These are phyloP conservation scores for Bufotes viridis DNA, from an alignment of 2,797 vertebrate genomes.

Conservation along the genomic window DNA sequence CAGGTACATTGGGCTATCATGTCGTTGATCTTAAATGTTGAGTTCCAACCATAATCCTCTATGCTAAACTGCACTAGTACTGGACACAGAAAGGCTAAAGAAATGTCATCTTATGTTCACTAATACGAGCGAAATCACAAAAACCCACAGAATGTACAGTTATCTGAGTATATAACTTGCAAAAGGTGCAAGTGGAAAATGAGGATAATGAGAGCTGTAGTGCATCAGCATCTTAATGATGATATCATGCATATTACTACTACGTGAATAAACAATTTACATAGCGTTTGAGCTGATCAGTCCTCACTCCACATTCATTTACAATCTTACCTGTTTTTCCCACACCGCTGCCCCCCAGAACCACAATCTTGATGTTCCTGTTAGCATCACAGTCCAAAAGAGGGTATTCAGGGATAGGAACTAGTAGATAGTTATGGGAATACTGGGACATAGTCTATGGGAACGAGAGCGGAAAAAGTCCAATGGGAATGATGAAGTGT, in stretches of 20 bases:
- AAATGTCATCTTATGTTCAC: not conserved
- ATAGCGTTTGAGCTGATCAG: too few species aligned
- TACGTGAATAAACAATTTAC: not conserved
- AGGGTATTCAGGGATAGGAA: constrained; percentile 90
- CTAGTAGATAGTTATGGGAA: constrained; percentile 86
- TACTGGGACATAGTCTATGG: constrained; percentile 82
- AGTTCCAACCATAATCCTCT: too few species aligned
- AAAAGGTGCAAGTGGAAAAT: not conserved
- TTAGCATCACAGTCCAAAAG: constrained; percentile 83
- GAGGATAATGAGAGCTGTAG: not conserved
- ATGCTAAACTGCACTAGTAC: not conserved
- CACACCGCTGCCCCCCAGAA: constrained; percentile 87
- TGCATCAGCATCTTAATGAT: not conserved
- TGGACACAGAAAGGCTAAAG: not conserved
- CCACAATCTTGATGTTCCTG: constrained; percentile 90
- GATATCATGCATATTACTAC: not conserved
- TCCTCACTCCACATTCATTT: not conserved
- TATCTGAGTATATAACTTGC: not conserved
- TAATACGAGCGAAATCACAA: not conserved
- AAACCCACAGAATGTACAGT: too few species aligned
- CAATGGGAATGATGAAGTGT: constrained; percentile 30
- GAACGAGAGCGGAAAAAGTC: constrained; percentile 3
- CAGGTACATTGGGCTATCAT: not conserved
- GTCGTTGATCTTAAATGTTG: not conserved
- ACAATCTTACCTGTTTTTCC: constrained; percentile 86